Evolutionary conservation across 92 coral and sea anemone genomes (phyloP).

Genomic region (Ricordea florida): DNA sequence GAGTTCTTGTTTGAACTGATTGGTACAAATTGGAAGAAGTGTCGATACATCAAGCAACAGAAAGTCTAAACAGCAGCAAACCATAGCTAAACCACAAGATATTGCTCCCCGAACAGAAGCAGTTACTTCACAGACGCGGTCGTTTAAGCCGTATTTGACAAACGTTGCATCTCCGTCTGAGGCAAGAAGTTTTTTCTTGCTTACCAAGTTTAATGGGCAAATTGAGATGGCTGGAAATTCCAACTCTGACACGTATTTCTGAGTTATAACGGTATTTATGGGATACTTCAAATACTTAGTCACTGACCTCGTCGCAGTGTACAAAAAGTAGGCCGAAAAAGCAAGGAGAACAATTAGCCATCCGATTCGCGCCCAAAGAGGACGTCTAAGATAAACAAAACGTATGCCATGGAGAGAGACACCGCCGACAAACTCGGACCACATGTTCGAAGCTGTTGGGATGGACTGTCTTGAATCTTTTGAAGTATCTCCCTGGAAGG

Average conservation of each 20-base stretch:
- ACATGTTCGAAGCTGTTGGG: conserved; percentile 4
- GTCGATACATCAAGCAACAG: neutral
- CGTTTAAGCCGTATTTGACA: conserved; percentile 32
- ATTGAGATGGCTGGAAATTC: conserved; percentile 68
- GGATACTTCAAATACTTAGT: conserved; percentile 18
- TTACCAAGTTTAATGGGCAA: conserved; percentile 51
- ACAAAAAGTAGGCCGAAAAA: conserved; percentile 24
- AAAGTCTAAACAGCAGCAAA: conserved; percentile 47
- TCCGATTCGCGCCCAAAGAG: conserved; percentile 36
- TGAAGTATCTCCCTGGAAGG: neutral
- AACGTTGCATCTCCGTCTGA: conserved; percentile 42
- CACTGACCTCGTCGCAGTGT: conserved; percentile 1
- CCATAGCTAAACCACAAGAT: conserved; percentile 76
- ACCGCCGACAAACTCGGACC: conserved; percentile 29
- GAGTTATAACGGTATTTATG: conserved; percentile 29
- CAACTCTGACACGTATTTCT: neutral
- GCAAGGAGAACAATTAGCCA: conserved; percentile 43
- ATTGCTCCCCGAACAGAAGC: conserved; percentile 47
- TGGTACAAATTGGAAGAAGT: conserved; percentile 26
- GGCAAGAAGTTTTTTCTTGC: conserved; percentile 53
- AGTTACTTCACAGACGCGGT: conserved; percentile 70
- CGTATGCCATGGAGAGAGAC: conserved; percentile 74
- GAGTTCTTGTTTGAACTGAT: neutral
- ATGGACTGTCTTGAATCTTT: neutral
- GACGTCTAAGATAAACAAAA: conserved; percentile 25